Conservation (phyloP, 2,888 invertebrate species). For the Cryptocephalus moraei region DNA sequence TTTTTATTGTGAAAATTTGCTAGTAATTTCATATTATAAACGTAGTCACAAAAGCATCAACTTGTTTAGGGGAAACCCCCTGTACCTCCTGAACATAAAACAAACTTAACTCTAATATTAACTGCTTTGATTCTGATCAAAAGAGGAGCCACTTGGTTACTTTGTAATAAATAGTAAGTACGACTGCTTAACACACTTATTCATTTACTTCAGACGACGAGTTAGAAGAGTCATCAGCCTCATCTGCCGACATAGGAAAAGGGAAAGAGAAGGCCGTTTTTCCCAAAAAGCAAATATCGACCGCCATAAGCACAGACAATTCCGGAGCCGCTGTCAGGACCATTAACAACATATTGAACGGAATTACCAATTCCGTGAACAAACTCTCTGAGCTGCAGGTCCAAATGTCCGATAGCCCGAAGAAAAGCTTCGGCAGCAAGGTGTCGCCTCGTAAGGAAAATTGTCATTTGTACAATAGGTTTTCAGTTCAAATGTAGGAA, state of each 20-base stretch:
- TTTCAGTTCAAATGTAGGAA: not conserved
- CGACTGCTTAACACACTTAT: not conserved
- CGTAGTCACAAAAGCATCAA: no score
- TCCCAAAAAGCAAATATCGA: conserved; percentile 24
- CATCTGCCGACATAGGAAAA: not conserved
- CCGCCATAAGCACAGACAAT: conserved; percentile 28
- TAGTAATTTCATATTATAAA: no score
- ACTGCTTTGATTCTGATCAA: no score
- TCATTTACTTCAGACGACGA: conserved; percentile 5
- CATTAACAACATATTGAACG: conserved; percentile 33
- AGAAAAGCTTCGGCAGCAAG: conserved; percentile 1
- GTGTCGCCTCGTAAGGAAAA: conserved; percentile 7
- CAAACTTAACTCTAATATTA: no score
- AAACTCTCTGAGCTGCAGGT: conserved; percentile 28
- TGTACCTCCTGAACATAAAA: no score
- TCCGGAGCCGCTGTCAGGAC: conserved; percentile 32
- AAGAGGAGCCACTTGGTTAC: no score
- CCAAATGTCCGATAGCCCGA: conserved; percentile 18
- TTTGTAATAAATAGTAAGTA: not conserved
- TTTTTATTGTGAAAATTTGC: no score
- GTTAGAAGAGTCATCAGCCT: not conserved
- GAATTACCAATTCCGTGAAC: conserved; percentile 34
- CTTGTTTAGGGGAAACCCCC: no score
- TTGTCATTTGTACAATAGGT: not conserved
- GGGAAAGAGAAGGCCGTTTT: not conserved